Evolutionary conservation across 2,888 invertebrate genomes (phyloP).

Genomic region (Idaea dimidiata): DNA sequence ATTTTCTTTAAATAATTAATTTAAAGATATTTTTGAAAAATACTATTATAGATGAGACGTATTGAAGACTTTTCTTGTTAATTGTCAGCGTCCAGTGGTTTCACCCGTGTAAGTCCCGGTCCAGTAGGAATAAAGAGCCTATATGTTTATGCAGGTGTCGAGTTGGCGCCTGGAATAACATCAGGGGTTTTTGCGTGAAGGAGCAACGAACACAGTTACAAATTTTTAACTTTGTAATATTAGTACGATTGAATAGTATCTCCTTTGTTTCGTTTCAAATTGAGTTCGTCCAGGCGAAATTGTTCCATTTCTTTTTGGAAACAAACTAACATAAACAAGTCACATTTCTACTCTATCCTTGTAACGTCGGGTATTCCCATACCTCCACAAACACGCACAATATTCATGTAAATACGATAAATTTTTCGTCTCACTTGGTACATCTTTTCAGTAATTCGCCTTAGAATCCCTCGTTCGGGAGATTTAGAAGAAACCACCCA

Average conservation of each 20-base stretch:
- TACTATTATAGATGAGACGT: too few species aligned
- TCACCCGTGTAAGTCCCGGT: too few species aligned
- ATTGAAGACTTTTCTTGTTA: too few species aligned
- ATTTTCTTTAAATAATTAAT: too few species aligned
- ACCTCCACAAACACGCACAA: slow-evolving; percentile 14
- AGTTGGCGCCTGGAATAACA: too few species aligned
- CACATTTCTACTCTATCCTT: neutral
- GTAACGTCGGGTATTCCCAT: neutral
- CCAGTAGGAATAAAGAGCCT: too few species aligned
- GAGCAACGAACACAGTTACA: too few species aligned
- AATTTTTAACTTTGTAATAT: too few species aligned
- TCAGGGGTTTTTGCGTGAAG: too few species aligned
- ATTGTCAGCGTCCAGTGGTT: too few species aligned
- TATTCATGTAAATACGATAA: slow-evolving; percentile 21
- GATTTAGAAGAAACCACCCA: slow-evolving; percentile 70
- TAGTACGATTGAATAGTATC: neutral
- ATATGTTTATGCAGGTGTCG: too few species aligned
- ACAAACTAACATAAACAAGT: neutral
- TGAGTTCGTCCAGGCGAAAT: neutral
- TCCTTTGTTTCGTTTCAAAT: neutral
- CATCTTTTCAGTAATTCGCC: slow-evolving; percentile 71
- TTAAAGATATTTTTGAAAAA: too few species aligned
- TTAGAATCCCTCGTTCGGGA: slow-evolving; percentile 66
- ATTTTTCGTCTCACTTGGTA: slow-evolving; percentile 48
- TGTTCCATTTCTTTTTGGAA: neutral